phyloP scores from a whole-genome alignment of 2,113 vertebrate species.

The Poeciliopsis occidentalis region DNA sequence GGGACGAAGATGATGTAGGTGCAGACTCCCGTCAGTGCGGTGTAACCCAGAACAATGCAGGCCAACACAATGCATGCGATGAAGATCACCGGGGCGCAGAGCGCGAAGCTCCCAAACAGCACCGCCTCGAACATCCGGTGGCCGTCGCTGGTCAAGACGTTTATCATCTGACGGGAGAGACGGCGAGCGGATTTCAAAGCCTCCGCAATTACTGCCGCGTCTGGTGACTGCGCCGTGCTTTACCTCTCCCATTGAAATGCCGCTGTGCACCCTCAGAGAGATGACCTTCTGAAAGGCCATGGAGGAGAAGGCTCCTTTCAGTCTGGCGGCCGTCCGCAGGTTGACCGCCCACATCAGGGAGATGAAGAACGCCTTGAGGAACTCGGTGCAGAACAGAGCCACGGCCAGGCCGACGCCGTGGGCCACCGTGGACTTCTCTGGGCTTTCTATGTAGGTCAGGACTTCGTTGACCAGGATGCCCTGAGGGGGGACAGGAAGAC shows the following conservation, averaged over 20 bases:
- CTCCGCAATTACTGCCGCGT: background rate
- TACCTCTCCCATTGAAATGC: constrained; percentile 84
- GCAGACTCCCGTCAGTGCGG: constrained; percentile 77
- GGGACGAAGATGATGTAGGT: constrained; percentile 78
- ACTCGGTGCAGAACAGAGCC: constrained; percentile 78
- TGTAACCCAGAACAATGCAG: constrained; percentile 80
- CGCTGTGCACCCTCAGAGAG: constrained; percentile 72
- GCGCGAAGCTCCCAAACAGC: constrained; percentile 73
- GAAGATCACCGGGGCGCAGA: constrained; percentile 75
- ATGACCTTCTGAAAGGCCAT: constrained; percentile 81
- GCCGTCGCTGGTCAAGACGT: constrained; percentile 81
- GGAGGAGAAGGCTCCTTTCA: constrained; percentile 80
- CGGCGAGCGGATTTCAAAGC: background rate
- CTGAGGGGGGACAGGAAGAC: constrained; percentile 56
- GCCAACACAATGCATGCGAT: constrained; percentile 69
- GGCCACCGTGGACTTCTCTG: background rate
- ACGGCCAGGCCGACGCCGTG: constrained; percentile 77
- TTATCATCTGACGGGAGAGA: constrained; percentile 77
- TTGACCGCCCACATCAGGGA: constrained; percentile 82
- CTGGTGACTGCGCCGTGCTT: background rate
- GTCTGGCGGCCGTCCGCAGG: constrained; percentile 78
- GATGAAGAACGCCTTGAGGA: constrained; percentile 76
- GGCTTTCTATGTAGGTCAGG: constrained; percentile 65
- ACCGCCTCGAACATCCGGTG: constrained; percentile 82
- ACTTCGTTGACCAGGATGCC: constrained; percentile 79